These are phyloP conservation scores for Grammomys dolichurus DNA, from an alignment of 2,113 vertebrate species.

Conservation along the genomic window DNA sequence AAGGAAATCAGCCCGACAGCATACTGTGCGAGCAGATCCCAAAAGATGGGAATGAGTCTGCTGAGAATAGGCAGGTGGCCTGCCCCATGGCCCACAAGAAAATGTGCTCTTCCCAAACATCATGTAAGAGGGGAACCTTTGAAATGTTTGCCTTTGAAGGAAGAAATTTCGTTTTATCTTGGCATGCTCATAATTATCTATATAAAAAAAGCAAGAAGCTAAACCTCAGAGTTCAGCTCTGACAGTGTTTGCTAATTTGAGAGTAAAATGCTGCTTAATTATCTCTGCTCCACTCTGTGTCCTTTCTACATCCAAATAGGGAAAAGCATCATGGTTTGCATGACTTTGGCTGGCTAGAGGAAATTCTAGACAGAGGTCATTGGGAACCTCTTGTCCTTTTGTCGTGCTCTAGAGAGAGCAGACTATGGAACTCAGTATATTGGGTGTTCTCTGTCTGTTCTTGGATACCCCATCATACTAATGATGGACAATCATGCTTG, in stretches of 20 bases:
- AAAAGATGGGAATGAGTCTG: not conserved
- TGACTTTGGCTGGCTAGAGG: not conserved
- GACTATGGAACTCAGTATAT: not conserved
- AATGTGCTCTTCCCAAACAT: not conserved
- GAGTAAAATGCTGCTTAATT: not conserved
- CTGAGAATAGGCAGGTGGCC: too few species aligned
- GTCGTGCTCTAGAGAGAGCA: not conserved
- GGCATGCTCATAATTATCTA: not conserved
- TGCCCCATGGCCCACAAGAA: not conserved
- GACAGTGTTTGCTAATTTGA: constrained; percentile 4
- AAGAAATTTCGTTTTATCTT: not conserved
- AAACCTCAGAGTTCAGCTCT: constrained; percentile 8
- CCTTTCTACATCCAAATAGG: not conserved
- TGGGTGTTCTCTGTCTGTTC: not conserved
- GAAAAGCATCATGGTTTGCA: not conserved
- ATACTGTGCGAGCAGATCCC: not conserved
- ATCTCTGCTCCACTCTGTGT: not conserved
- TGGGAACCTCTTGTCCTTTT: not conserved
- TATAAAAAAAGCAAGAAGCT: not conserved
- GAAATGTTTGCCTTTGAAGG: not conserved
- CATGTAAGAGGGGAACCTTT: not conserved
- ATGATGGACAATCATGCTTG: not conserved
- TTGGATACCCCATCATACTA: not conserved
- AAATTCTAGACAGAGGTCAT: not conserved
- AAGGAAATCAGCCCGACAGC: not conserved